These are phyloP conservation scores for Zaprionus lachaisei DNA, from an alignment of 1,140 invertebrate species.

Conservation along the genomic window DNA sequence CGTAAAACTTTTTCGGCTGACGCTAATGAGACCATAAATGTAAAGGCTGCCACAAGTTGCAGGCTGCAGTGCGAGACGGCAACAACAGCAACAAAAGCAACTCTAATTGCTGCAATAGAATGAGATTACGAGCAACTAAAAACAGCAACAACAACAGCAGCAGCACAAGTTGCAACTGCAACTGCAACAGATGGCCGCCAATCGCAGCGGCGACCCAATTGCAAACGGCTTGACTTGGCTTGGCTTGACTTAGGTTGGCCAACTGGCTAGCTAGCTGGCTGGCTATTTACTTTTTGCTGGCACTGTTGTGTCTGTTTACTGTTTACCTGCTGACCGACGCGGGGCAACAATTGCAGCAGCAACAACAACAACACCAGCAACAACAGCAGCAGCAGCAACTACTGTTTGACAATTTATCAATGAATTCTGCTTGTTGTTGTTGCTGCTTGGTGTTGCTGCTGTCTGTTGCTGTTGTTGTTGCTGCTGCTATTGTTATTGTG, in stretches of 20 bases:
- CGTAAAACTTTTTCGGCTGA: constrained; percentile 39
- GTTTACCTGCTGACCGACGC: constrained; percentile 63
- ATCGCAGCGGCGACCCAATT: constrained; percentile 74
- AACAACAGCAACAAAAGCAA: constrained; percentile 43
- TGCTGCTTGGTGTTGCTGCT: constrained; percentile 23
- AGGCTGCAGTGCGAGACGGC: constrained; percentile 42
- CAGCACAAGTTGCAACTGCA: constrained; percentile 11
- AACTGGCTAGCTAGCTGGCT: constrained; percentile 45
- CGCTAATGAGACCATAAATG: constrained; percentile 79
- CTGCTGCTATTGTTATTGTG: constrained; percentile 43
- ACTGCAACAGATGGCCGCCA: constrained; percentile 72
- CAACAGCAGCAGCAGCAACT: constrained; percentile 48
- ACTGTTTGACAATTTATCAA: constrained; percentile 82
- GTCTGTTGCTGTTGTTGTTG: constrained; percentile 19
- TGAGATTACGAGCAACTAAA: constrained; percentile 55
- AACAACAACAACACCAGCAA: not conserved
- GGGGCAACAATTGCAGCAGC: constrained; percentile 61
- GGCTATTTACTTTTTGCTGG: constrained; percentile 74
- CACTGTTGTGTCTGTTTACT: constrained; percentile 63
- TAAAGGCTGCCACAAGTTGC: constrained; percentile 52
- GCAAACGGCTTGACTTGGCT: constrained; percentile 50
- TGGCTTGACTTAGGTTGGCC: not conserved
- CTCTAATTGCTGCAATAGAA: constrained; percentile 79
- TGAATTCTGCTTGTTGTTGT: constrained; percentile 47
- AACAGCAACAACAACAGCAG: constrained; percentile 14